Percentiles rank a stretch among this genome's conserved stretches.
These are phyloP conservation scores for Drosophila sp. DNA, from an alignment of 1,140 invertebrate species.

Conservation along the genomic window DNA sequence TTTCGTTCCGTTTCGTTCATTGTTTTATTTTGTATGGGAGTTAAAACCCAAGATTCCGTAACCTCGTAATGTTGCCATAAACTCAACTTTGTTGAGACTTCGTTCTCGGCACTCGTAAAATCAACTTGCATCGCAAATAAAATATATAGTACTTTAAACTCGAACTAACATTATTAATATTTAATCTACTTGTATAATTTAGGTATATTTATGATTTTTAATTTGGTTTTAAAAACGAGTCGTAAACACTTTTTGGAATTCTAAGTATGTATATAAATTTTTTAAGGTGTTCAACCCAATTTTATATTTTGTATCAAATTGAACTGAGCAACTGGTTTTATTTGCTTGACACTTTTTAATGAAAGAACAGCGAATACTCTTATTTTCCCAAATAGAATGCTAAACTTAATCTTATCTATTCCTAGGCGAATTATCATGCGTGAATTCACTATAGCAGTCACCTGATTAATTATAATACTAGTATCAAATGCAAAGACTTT, in stretches of 20 bases:
- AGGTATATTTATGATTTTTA: neutral
- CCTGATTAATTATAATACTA: neutral
- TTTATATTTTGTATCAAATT: too few relatives aligned
- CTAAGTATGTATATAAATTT: conserved; percentile 7
- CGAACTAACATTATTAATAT: too few relatives aligned
- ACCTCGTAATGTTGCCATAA: conserved; percentile 27
- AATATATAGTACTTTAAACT: too few relatives aligned
- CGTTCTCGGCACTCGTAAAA: neutral
- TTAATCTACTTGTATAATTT: too few relatives aligned
- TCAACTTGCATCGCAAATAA: neutral
- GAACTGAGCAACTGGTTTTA: too few relatives aligned
- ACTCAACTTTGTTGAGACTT: conserved; percentile 6
- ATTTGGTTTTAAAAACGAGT: neutral
- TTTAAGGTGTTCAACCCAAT: neutral
- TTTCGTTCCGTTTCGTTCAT: conserved; percentile 3
- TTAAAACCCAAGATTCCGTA: conserved; percentile 39
- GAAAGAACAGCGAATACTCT: too few relatives aligned
- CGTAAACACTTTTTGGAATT: neutral
- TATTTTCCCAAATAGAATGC: too few relatives aligned
- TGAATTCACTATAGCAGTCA: neutral
- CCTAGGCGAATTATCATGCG: neutral
- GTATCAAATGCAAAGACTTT: too few relatives aligned
- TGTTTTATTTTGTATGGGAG: conserved; percentile 19
- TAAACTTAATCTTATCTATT: neutral
- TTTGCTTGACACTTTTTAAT: too few relatives aligned